Conservation (phyloP, 2,888 invertebrate species). For the Epistrophe eligans region DNA sequence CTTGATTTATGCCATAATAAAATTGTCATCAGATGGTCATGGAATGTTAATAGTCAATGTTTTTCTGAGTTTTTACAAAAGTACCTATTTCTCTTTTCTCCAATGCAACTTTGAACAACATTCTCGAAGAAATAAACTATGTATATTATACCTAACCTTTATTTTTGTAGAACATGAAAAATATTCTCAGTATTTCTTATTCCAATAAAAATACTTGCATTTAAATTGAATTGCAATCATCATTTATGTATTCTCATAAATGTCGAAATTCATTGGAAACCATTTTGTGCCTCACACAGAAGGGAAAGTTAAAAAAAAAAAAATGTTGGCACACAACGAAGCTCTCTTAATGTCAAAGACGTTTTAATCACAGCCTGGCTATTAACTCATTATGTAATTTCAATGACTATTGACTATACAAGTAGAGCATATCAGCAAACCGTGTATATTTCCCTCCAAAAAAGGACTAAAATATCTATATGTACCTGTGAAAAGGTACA, state of each 20-base stretch:
- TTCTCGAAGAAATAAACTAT: neutral
- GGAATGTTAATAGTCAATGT: constrained; percentile 25
- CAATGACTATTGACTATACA: constrained; percentile 1
- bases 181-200: neutral
- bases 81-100: neutral
- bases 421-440: neutral
- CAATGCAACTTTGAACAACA: neutral
- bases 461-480: too few relatives aligned
- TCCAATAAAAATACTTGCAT: neutral
- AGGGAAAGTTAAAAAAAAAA: neutral
- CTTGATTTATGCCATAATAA: constrained; percentile 30
- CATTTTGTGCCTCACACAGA: neutral
- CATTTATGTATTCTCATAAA: neutral
- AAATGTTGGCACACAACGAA: neutral
- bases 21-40: constrained; percentile 11
- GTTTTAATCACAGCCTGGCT: constrained; percentile 32
- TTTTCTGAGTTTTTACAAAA: neutral
- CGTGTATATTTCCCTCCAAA: neutral
- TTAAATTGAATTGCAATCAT: constrained; percentile 10
- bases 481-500: neutral
- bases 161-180: neutral
- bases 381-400: neutral
- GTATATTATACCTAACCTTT: neutral
- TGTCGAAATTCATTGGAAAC: constrained; percentile 10
- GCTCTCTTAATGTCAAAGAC: constrained; percentile 11